Evolutionary conservation across 2,888 invertebrate genomes (phyloP).

Genomic region (Allygus modestus): DNA sequence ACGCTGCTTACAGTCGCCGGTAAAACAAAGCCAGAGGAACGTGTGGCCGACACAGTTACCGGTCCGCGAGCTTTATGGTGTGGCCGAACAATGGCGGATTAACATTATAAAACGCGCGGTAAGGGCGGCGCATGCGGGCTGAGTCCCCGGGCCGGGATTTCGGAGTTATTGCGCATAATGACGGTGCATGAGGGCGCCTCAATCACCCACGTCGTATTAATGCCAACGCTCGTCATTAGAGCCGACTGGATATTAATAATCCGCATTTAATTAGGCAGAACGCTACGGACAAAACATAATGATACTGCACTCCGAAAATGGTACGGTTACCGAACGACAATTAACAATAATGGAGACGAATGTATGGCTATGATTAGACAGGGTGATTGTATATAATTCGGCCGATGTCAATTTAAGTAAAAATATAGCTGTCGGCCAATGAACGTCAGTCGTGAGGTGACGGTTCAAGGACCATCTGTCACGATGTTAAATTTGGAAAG

Average conservation of each 20-base stretch:
- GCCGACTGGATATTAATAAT: conserved; percentile 20
- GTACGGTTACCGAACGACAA: not conserved
- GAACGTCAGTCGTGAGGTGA: too few species aligned
- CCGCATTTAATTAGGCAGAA: conserved; percentile 11
- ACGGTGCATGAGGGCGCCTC: conserved; percentile 17
- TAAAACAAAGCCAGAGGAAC: not conserved
- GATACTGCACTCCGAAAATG: conserved; percentile 5
- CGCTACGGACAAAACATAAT: not conserved
- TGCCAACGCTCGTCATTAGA: not conserved
- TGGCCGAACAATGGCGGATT: conserved; percentile 32
- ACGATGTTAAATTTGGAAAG: too few species aligned
- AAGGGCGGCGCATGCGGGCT: conserved; percentile 25
- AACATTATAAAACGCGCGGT: conserved; percentile 5
- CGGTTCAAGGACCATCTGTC: too few species aligned
- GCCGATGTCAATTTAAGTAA: too few species aligned
- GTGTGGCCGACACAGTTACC: not conserved
- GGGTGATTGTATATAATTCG: too few species aligned
- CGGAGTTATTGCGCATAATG: conserved; percentile 29
- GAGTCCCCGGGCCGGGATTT: not conserved
- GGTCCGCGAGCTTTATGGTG: not conserved
- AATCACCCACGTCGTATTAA: not conserved
- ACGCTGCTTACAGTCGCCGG: not conserved
- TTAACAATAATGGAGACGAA: conserved; percentile 14
- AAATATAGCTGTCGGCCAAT: too few species aligned
- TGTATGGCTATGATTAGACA: not conserved